Evolutionary conservation across 2,888 invertebrate genomes (phyloP), one percentile per base, ranked within the genome.

Genomic region (Neoascia interrupta): DNA sequence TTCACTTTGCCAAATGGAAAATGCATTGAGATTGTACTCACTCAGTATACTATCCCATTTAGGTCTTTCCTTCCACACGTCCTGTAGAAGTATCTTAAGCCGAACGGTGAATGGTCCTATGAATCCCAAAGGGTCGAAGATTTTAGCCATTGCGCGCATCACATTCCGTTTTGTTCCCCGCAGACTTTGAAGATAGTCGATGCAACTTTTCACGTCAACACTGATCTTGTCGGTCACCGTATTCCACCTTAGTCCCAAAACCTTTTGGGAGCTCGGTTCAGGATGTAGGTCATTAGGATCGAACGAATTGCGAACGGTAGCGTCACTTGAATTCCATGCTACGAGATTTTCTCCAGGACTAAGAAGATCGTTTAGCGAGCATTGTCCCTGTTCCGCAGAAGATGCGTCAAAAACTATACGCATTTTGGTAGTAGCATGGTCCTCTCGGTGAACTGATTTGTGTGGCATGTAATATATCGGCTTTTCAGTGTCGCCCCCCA

Each of bases 371-470:
- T 69, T 81, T 4, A 81, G 36, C 5, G 72, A 73, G 2, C 53
- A 39, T 37, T 18, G 16, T 0, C 64, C 69, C 19, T 26, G 43
- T 41, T 80, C 80, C 16, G 63, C 69, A 2, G 63, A 81, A 5
- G 70, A 76, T 0, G 79, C 68, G 18, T 80, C 72, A 21, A 68
- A 79, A 8, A 79, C 61, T 8, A 68, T 73, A n/a, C 63, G 41
- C 39, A 61, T 49, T 56, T 58, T 64, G 1, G 73, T 68, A n/a
- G 64, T 76, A 16, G 39, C 11, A 45, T 66, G 66, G 60, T 69
- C 73, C 28, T 70, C 72, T 4, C 72, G 31, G 41, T 72, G 69
- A 8, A 81, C 72, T 8, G 73, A 63, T 28, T 51, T 61, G 21
- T 76, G 72, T 3, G 72, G 61, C 70, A 74, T 81, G 6, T 61